Evolutionary conservation across 2,797 vertebrate genomes (phyloP), one percentile per base, ranked within the genome.

Genomic region (Parauchenoglanis punctatus): DNA sequence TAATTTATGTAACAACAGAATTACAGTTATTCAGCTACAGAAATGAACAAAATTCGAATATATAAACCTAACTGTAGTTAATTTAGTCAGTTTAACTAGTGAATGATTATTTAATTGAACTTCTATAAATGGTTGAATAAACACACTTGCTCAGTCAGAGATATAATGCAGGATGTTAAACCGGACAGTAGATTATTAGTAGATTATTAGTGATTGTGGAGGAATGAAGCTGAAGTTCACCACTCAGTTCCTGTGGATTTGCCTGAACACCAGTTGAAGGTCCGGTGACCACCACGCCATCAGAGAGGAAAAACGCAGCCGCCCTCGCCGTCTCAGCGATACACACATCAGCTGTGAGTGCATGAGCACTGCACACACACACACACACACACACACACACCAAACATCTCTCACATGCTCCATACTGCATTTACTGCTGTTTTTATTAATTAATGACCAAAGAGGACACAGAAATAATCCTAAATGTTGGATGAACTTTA

Each of bases 241-340:
- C 97, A 94, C 31, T 93, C 85, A 97, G 95, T 89, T 97, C 95
- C 12, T 0, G 52, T 0, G 95, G 96, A 87, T 97, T 91, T 0
- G 97, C 91, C 0, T 96, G 94, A 49, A 87, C 67, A 0, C 96
- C 96, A 0, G 97, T 98, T 20, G 97, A 95, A 0, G 88, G 85
- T 85, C 97, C 97, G 0, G 96, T 97, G 93, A 98, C 84, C 90
- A 98, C 93, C 72, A 97, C 87, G 8, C 96, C 97, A 0, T 97
- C 97, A 1, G 97, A 96, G 88, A 97, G 96, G 92, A 97, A 98
- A 88, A 98, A 95, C 93, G 97, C 95, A 0, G 97, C 97, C 0
- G 97, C 97, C 0, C 11, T 94, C 0, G 96, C 96, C 0, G 94
- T 97, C 92, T 97, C 96, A 3, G 92, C 92, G 11, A 96, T 90